Evolutionary conservation across 1,140 invertebrate species (phyloP).

Genomic region (Lerema accius): DNA sequence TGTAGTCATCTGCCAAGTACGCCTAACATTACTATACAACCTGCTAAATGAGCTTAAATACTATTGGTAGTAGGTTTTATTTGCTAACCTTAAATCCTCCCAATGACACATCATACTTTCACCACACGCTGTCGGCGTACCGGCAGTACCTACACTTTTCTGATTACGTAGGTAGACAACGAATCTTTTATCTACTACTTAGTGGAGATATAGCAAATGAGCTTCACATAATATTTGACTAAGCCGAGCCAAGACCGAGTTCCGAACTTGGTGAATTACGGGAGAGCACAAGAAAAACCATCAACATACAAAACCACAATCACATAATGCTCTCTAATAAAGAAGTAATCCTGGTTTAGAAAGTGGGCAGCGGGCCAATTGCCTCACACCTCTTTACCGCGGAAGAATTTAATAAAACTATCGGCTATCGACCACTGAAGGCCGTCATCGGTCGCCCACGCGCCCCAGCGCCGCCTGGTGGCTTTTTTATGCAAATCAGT

Average conservation of each 20-base stretch:
- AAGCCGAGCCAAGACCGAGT: not conserved
- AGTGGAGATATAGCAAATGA: no score
- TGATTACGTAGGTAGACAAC: no score
- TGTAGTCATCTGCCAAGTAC: no score
- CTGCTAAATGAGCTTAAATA: no score
- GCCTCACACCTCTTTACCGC: not conserved
- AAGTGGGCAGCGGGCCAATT: conserved; percentile 1
- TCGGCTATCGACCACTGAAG: not conserved
- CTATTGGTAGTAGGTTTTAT: no score
- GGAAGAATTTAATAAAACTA: conserved; percentile 15
- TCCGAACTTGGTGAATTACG: not conserved
- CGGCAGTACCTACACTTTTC: no score
- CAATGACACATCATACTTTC: no score
- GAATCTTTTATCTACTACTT: no score
- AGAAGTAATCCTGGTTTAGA: conserved; percentile 4
- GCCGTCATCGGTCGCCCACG: conserved; percentile 8
- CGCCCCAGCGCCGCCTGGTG: conserved; percentile 2
- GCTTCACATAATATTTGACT: not conserved
- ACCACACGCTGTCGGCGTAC: no score
- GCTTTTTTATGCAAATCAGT: conserved; percentile 12
- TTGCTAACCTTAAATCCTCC: no score
- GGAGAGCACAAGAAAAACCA: not conserved
- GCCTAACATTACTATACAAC: no score
- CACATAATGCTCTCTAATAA: conserved; percentile 1
- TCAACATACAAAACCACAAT: not conserved